phyloP scores from a whole-genome alignment of 2,797 vertebrate species.

The Galaxias olidus region DNA sequence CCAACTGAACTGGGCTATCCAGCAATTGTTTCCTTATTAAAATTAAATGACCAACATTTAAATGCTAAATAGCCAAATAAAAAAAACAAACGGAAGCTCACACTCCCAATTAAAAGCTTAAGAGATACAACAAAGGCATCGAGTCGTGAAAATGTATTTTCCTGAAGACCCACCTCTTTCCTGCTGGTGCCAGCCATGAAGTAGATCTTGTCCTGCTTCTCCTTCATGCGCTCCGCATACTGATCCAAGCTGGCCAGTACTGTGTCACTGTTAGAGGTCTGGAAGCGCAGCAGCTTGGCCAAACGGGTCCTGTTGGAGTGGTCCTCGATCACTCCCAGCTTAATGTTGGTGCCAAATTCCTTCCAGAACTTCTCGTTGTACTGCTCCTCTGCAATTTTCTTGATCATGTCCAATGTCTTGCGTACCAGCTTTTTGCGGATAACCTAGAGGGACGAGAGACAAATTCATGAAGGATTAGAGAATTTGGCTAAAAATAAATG shows the following conservation, averaged over 20 bases:
- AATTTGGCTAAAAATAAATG: no score
- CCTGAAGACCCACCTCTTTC: conserved; percentile 81
- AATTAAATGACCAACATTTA: no score
- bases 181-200: conserved; percentile 97
- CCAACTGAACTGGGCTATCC: no score
- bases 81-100: no score
- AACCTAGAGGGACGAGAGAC: conserved; percentile 73
- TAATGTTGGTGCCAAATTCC: conserved; percentile 98
- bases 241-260: conserved; percentile 87
- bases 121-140: no score
- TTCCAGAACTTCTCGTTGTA: conserved; percentile 99
- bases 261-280: conserved; percentile 89
- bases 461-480: not conserved
- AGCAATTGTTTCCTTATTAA: no score
- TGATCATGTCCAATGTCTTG: conserved; percentile 98
- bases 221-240: conserved; percentile 98
- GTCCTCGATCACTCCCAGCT: conserved; percentile 98
- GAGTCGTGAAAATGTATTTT: no score
- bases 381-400: conserved; percentile 96
- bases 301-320: conserved; percentile 97
- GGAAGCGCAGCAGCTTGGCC: conserved; percentile 95
- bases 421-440: conserved; percentile 98
- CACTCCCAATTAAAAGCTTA: no score
- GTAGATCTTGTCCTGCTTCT: conserved; percentile 98
- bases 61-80: no score